Evolutionary conservation across 2,113 vertebrate genomes (phyloP), one percentile per base, ranked within the genome.

Genomic region (Echinops telfairi): DNA sequence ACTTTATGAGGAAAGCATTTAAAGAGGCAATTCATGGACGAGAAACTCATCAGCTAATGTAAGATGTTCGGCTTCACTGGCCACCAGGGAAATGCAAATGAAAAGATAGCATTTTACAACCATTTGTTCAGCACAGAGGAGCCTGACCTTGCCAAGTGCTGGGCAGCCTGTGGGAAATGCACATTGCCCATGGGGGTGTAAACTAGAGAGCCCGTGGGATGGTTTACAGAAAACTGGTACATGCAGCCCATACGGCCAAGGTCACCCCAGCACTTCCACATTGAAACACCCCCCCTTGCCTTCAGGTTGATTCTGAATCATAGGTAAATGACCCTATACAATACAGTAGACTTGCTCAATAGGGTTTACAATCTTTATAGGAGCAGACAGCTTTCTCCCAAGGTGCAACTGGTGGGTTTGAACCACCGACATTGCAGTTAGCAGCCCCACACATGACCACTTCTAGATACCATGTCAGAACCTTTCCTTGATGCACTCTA

Each of bases 171-270:
- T 14, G 11, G 58, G 80, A 8, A 62, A 33, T 53, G 6, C 0
- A 10, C 6, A 6, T 20, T 6, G 5, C 20, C 14, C 23, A 0
- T 0, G 29, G 20, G n/a, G 19, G 1, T 7, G 33, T 16, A 16
- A 53, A 7, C 0, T 23, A 9, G 20, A 70, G 25, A 81, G 40
- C 17, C 47, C 36, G n/a, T 22, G 8, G 20, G 53, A 23, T 22
- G 27, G 31, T 0, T 3, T 0, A 11, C 1, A 29, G 60, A 58
- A 36, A 53, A 84, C n/a, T 14, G 11, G 27, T 73, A 53, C 38
- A 14, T 11, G 16, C 2, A 15, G 38, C 6, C 8, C 6, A 7
- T 2, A 47, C 5, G 43, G 10, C 12, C 47, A 33, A 19, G 77
- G 43, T 22, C 2, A 6, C 9, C 29, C 33, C 38, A 31, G 6